These are phyloP conservation scores for Cichladusa arquata DNA, from an alignment of 2,113 vertebrate species.

Conservation along the genomic window DNA sequence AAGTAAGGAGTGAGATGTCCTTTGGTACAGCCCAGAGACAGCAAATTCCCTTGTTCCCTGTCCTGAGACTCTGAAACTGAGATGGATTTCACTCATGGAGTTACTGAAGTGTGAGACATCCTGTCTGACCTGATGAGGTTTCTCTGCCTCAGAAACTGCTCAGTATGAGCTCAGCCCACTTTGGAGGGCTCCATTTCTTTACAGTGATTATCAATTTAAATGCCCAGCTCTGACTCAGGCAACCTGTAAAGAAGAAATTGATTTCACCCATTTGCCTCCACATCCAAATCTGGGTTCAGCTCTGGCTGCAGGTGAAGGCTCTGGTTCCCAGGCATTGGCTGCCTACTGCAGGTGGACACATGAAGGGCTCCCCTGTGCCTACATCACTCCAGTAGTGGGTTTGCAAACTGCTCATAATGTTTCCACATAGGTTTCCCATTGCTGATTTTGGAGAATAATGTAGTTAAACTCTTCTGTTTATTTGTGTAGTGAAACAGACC, in stretches of 20 bases:
- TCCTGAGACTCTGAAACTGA: not conserved
- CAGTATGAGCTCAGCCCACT: not conserved
- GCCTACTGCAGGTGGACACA: not conserved
- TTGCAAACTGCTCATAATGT: not conserved
- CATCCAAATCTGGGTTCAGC: not conserved
- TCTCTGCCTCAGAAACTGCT: not conserved
- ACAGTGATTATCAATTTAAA: not conserved
- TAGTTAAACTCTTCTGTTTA: constrained; percentile 35
- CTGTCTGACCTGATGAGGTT: not conserved
- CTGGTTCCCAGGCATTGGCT: not conserved
- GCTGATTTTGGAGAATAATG: constrained; percentile 12
- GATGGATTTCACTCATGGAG: not conserved
- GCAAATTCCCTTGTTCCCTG: not conserved
- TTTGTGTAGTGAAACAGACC: constrained; percentile 42
- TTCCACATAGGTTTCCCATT: not conserved
- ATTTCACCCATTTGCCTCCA: not conserved
- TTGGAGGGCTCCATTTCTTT: not conserved
- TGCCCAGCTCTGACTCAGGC: not conserved
- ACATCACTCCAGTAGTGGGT: not conserved
- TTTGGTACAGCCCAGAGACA: not conserved
- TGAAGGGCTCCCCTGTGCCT: not conserved
- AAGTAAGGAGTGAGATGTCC: not conserved
- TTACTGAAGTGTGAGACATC: not conserved
- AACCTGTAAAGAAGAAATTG: not conserved
- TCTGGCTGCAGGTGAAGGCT: not conserved